Base-by-base conservation (phyloP, 2,888 invertebrate species). In the Diaphora mendica region DNA sequence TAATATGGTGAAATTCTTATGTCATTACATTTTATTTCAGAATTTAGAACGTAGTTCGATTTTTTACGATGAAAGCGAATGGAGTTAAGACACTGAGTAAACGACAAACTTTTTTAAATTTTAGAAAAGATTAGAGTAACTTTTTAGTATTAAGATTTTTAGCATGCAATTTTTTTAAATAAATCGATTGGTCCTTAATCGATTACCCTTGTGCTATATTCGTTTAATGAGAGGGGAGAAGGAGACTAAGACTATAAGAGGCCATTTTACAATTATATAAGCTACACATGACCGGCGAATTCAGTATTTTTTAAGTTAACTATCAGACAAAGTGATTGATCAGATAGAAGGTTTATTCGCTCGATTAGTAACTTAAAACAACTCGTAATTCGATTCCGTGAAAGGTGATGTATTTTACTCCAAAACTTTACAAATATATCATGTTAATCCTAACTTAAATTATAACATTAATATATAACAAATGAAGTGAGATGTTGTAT, bases 401-500 rank as follows among this genome's bases (percentile, higher is more conserved):
- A 30, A 30, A 30, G 15, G 3, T 13, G 42, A 35, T 33, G 8
- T 35, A 23, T 20, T 64, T 17, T 8, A 20, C 33, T 64, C 7
- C 5, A 64, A 11, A 64, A 64, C 35, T 0, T 35, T 35, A 64
- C 26, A 30, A 17, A 17, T 30, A 62, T 3, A 15, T 5, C 30
- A 62, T 30, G 11, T 30, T 26, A 30, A 62, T 17, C 3, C 30
- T 26, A 30, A 30, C 59, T 35, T 23, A 33, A 15, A 64, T 33
- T 33, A 64, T 15, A 17, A 33, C 30, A 33, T 64, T 7, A 7
- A 33, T 20, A 17, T 33, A 13, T n/a, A 39, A 85, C 84, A 87
- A 89, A 85, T 88, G 83, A 35, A 35, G 9, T 59, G 35, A 48
- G 23, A 39, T 51, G 66, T 3, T n/a, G 20, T 48, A 48, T 48